These are phyloP conservation scores for Apocheima hispidaria DNA, from an alignment of 2,888 invertebrate genomes.

Conservation along the genomic window DNA sequence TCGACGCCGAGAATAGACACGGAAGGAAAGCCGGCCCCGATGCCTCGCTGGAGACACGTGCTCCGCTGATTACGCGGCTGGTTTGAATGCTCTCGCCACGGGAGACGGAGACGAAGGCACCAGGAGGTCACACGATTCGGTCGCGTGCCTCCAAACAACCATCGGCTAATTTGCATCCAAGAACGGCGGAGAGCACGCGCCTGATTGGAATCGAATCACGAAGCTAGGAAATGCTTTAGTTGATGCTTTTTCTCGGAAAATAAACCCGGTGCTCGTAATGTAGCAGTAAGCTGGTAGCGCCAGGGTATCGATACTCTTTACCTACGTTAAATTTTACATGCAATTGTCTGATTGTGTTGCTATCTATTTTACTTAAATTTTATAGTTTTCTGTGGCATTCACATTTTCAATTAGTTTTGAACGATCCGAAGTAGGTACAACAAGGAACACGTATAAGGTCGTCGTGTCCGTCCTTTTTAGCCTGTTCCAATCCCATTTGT, in stretches of 20 bases:
- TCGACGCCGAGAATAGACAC: constrained; percentile 76
- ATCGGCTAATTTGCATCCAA: constrained; percentile 67
- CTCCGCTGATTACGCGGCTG: constrained; percentile 58
- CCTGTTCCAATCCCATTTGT: too few species aligned
- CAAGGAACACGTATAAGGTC: too few species aligned
- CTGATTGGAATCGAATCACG: constrained; percentile 73
- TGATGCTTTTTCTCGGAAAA: constrained; percentile 58
- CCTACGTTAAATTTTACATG: constrained; percentile 30
- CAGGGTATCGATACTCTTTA: constrained; percentile 34
- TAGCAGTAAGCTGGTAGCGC: constrained; percentile 57
- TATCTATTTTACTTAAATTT: not conserved
- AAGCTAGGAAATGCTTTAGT: constrained; percentile 65
- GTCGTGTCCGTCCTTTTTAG: too few species aligned
- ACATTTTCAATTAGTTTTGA: not conserved
- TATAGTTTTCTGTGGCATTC: not conserved
- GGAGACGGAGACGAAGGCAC: constrained; percentile 48
- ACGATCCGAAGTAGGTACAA: not conserved
- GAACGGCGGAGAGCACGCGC: constrained; percentile 63
- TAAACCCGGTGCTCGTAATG: constrained; percentile 61
- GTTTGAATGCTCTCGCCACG: constrained; percentile 50
- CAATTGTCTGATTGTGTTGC: not conserved
- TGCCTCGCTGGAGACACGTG: constrained; percentile 73
- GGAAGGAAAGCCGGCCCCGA: constrained; percentile 80
- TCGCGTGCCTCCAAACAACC: constrained; percentile 60
- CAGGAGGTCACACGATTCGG: constrained; percentile 63